Base-by-base conservation (phyloP, 2,113 vertebrate genomes). In the Pteronura brasiliensis region DNA sequence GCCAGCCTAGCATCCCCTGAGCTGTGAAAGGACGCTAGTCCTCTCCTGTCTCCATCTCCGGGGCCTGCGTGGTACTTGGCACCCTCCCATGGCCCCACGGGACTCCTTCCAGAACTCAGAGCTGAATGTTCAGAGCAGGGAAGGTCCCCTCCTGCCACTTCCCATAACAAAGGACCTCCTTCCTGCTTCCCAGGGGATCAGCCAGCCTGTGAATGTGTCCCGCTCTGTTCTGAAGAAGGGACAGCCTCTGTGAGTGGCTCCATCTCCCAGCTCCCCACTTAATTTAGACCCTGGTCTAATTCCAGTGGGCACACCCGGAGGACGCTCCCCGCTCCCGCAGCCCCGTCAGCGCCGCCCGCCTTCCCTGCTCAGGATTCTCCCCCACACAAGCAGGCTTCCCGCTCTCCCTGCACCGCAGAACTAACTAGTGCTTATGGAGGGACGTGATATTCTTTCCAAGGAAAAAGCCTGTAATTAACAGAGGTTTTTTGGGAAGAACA, bases 381-480 rank as follows among this genome's bases (percentile, higher is more conserved):
- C 96, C 97, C 90, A 49, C 57, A 77, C 80, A 76, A 72, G 88
- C 9, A 47, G 25, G 83, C 87, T 69, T 7, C 71, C 88, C 88
- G 57, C 77, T 91, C 88, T 13, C 59, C 44, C 65, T 11, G 44
- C 7, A 1, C 1, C 8, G 82, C 17, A 14, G 17, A 65, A 93
- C 10, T 65, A 94, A 57, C n/a, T 0, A 10, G n/a, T 69, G 65
- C 88, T 72, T 69, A 55, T 1, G 85, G 97, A 80, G 82, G 96
- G 95, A 82, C 61, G 93, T 0, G 84, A 89, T 94, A 71, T 79
- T 96, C 97, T 95, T 96, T 92, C 98, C 96, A 88, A 97, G 98
- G 96, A 97, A 95, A 94, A 88, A 31, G 86, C 92, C 95, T 93
- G 97, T 95, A 96, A 97, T 98, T 98, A 98, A 96, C 96, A 69